Base-by-base conservation (phyloP, 2,888 invertebrate species). In the Ligdia adustata region DNA sequence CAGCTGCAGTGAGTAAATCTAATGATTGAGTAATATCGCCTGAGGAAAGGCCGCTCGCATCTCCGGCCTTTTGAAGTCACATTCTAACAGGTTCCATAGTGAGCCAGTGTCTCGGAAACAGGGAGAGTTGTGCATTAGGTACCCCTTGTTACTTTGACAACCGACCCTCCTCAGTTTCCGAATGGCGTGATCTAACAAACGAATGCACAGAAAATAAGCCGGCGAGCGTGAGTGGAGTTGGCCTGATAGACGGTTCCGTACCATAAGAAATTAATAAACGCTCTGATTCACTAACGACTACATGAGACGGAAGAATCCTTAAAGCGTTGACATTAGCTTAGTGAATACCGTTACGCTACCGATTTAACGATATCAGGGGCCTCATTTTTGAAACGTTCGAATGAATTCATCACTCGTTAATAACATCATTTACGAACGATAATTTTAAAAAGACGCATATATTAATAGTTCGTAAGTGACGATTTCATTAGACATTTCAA, bases 111-210 rank as follows among this genome's bases (percentile, higher is more conserved):
- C 70, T 74, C 69, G 70, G 69, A 75, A 74, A 75, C 69, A 68
- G 72, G 70, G 73, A 70, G 64, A 69, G 64, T 62, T 67, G 68
- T 72, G 66, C 72, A 79, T 80, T 75, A n/a, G n/a, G n/a, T n/a
- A 78, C 82, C 85, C 83, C 83, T 79, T 76, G 83, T 85, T 82
- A 83, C 74, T 72, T 72, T 76, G 76, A 78, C 81, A 76, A 72
- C 52, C 48, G 55, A 84, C 85, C 86, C 84, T 85, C 69, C 75
- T 84, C 84, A 81, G 67, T 75, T 73, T 72, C 67, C 70, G 60
- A 66, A 57, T 69, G 70, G 68, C 68, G 42, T 48, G 42, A 56
- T 73, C 68, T 68, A 71, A 68, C 66, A 72, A 60, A 59, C 60
- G 64, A 61, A 78, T 76, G 77, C 75, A 80, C 76, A 81, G 79